Evolutionary conservation across 2,797 vertebrate species (phyloP).

Genomic region (Syndactyla subalaris): DNA sequence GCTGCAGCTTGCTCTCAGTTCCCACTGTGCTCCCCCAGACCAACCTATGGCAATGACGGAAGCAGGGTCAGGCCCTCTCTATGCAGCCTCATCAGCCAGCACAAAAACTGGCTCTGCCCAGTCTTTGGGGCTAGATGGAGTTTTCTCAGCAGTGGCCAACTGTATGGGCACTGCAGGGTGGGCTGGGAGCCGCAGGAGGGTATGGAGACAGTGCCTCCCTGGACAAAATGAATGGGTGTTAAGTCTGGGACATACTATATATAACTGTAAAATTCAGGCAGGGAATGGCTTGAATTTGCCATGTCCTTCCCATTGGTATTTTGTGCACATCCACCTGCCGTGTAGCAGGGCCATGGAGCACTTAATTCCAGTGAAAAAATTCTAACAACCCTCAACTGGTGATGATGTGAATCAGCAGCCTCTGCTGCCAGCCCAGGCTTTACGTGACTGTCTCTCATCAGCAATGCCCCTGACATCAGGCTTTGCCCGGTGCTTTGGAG

Average conservation of each 20-base stretch:
- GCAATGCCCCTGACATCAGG: neutral
- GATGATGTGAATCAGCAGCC: neutral
- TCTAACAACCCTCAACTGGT: neutral
- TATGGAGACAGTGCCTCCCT: neutral
- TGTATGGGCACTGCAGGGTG: neutral
- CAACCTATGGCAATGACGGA: neutral
- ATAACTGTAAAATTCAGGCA: neutral
- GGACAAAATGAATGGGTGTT: neutral
- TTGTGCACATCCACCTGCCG: neutral
- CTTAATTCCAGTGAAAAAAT: neutral
- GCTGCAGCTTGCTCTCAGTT: neutral
- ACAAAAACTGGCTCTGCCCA: neutral
- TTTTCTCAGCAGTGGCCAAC: neutral
- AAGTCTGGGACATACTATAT: neutral
- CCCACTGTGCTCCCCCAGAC: neutral
- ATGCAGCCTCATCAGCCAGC: neutral
- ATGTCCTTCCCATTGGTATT: neutral
- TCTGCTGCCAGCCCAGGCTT: neutral
- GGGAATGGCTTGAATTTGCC: neutral
- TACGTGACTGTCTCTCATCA: neutral
- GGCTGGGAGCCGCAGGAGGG: neutral
- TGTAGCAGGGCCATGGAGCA: neutral
- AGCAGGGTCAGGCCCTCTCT: neutral
- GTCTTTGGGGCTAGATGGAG: rapidly evolving
- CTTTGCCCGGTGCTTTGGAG: neutral